Evolutionary conservation across 2,797 vertebrate genomes (phyloP).

Genomic region (Anguilla anguilla): DNA sequence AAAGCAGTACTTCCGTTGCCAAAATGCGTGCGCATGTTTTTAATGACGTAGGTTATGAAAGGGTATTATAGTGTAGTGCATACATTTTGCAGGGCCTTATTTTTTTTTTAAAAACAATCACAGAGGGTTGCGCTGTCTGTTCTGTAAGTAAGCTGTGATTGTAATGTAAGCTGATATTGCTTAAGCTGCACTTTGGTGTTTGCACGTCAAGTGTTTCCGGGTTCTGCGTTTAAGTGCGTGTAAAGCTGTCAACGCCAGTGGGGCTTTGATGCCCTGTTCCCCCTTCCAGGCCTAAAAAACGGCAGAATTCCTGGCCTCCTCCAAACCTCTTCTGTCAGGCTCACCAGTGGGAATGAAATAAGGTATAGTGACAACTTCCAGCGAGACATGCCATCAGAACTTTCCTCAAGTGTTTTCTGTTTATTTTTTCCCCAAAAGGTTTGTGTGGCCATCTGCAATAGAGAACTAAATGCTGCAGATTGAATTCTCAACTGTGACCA

Average conservation of each 20-base stretch:
- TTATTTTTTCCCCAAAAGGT: slow-evolving; percentile 53
- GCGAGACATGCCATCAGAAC: slow-evolving; percentile 72
- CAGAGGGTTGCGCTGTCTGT: slow-evolving; percentile 38
- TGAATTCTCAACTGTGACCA: slow-evolving; percentile 80
- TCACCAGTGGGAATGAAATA: slow-evolving; percentile 65
- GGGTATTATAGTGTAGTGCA: slow-evolving; percentile 51
- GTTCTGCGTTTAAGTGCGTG: slow-evolving; percentile 64
- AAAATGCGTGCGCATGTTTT: neutral
- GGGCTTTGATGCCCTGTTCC: slow-evolving; percentile 34
- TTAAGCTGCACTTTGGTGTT: slow-evolving; percentile 77
- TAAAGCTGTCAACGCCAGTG: slow-evolving; percentile 74
- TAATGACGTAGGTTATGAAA: neutral
- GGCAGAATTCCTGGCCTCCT: slow-evolving; percentile 49
- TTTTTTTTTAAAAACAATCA: slow-evolving; percentile 62
- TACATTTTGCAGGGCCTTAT: slow-evolving; percentile 67
- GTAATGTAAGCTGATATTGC: slow-evolving; percentile 69
- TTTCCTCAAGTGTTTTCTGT: slow-evolving; percentile 57
- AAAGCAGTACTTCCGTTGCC: too few relatives aligned
- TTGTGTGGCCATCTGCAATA: slow-evolving; percentile 70
- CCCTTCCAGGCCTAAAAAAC: slow-evolving; percentile 51
- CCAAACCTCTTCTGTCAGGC: slow-evolving; percentile 56
- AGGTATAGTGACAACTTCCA: slow-evolving; percentile 72
- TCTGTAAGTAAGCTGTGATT: slow-evolving; percentile 76
- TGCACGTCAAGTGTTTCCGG: slow-evolving; percentile 64
- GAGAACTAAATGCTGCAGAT: slow-evolving; percentile 77